Evolutionary conservation across 2,888 invertebrate genomes (phyloP), one percentile per base, ranked within the genome.

Genomic region (Chrysolina haemoptera): DNA sequence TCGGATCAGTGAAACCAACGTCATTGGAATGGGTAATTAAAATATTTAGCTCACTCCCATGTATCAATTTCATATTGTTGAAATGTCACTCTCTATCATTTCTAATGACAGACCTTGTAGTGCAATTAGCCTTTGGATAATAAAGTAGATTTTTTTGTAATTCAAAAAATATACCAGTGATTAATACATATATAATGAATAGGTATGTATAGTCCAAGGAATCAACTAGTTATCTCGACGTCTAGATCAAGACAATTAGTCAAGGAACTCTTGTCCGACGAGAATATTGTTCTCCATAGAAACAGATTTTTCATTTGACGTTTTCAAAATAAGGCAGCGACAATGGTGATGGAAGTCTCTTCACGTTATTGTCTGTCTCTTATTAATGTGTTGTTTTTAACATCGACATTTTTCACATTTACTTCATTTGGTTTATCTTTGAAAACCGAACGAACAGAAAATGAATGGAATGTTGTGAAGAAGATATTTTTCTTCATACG

Each of bases 11-110:
- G 14, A 22, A 18, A 48, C 46, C 27, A 35, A 66, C 65, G 22
- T 27, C 16, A 67, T 53, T 16, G 14, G 35, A 35, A 27, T 16
- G 22, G 35, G 18, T 67, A 67, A 67, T 67, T 67, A 53, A 67
- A 53, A 67, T 27, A 67, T 53, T 35, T 27, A 53, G 48, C 18
- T 53, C 71, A 59, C 71, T 66, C 71, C 71, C 70, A 65, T 71
- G 71, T 71, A 71, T 71, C 62, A 50, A 67, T 71, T 71, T 62
- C 66, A 66, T 62, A 62, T 71, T 62, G 65, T 71, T 62, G 66
- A 71, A 71, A 59, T 46, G 65, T 46, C 62, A 66, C 66, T 66
- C 11, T 67, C 46, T 70, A 65, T 46, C 64, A 55, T 55, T 64
- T 46, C 27, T 65, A 70, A 67, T 53, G 48, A 67, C 67, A 67